These are phyloP conservation scores for Myiozetetes cayanensis DNA, from an alignment of 2,113 vertebrate species.

Conservation along the genomic window DNA sequence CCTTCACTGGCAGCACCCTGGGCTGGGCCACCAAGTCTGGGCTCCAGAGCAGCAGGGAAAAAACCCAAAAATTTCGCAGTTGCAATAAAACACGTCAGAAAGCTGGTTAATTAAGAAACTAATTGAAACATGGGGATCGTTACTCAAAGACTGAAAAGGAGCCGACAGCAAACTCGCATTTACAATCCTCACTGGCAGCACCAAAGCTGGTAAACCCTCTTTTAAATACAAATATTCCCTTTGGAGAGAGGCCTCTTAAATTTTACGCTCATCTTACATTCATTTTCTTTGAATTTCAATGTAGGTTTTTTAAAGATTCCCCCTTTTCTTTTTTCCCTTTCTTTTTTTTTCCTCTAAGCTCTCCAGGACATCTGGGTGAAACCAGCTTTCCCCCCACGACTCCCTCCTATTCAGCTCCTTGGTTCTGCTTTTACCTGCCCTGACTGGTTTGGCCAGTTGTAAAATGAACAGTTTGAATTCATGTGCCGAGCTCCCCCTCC, in stretches of 20 bases:
- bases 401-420: conserved; percentile 17
- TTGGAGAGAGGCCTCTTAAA: neutral
- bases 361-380: neutral
- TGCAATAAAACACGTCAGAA: accelerated
- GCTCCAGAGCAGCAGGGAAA: neutral
- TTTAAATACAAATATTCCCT: neutral
- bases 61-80: neutral
- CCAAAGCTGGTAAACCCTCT: neutral
- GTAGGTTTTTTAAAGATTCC: neutral
- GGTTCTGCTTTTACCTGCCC: conserved; percentile 85
- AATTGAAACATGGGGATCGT: neutral
- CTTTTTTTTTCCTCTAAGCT: neutral
- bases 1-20: neutral
- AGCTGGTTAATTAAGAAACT: neutral
- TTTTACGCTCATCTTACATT: accelerated
- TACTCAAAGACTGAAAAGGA: neutral
- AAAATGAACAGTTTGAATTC: conserved; percentile 87
- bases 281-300: neutral
- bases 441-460: conserved; percentile 93
- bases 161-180: neutral
- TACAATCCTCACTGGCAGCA: too few species aligned
- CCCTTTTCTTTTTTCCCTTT: too few species aligned
- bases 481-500: conserved; percentile 70
- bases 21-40: accelerated
- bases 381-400: neutral